These are phyloP conservation scores for Spisula subtruncata DNA, from an alignment of 2,888 invertebrate genomes.

Conservation along the genomic window DNA sequence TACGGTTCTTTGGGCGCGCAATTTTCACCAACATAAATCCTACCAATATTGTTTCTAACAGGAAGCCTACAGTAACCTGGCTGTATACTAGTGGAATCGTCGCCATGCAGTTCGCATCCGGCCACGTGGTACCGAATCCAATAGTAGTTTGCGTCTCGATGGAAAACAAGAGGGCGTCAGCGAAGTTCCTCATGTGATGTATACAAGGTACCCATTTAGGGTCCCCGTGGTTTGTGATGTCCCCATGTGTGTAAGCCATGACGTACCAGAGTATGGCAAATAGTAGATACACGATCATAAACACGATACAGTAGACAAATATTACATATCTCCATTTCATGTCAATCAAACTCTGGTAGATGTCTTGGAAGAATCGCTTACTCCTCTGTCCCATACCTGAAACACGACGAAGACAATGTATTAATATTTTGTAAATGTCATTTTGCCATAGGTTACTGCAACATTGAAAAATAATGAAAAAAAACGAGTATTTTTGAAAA, in stretches of 20 bases:
- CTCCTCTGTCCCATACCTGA: conserved; percentile 67
- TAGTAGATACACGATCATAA: conserved; percentile 94
- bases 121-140: conserved; percentile 94
- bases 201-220: conserved; percentile 87
- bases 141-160: conserved; percentile 99
- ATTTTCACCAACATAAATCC: conserved; percentile 96
- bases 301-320: conserved; percentile 95
- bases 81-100: conserved; percentile 96
- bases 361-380: conserved; percentile 89
- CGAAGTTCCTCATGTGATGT: conserved; percentile 94
- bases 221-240: conserved; percentile 82
- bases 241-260: conserved; percentile 86
- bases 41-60: conserved; percentile 91
- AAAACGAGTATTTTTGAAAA: too few species aligned
- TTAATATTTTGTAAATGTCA: not conserved
- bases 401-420: not conserved
- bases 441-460: too few species aligned
- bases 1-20: conserved; percentile 97
- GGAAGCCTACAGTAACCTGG: conserved; percentile 95
- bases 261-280: conserved; percentile 90
- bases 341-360: conserved; percentile 97
- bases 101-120: conserved; percentile 96
- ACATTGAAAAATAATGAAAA: too few species aligned
- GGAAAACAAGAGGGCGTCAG: conserved; percentile 97
- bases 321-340: conserved; percentile 95